Evolutionary conservation across 2,113 vertebrate genomes (phyloP).

Genomic region (Eudyptes chrysolophus): DNA sequence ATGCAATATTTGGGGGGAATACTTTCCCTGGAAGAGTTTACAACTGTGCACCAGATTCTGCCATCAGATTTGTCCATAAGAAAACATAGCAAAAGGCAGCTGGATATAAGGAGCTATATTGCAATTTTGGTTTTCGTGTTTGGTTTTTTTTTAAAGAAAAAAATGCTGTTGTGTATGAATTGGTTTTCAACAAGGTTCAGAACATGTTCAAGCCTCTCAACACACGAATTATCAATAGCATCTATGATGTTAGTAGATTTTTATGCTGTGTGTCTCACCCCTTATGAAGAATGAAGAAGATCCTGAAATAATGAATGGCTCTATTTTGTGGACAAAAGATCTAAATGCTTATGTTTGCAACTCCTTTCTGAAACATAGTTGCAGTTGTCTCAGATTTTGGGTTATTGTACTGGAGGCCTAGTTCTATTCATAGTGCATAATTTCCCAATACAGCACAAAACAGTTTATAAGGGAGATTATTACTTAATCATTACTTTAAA

Average conservation of each 20-base stretch:
- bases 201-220: not conserved
- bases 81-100: not conserved
- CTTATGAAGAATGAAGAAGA: not conserved
- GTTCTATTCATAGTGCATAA: not conserved
- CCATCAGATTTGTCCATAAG: not conserved
- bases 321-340: not conserved
- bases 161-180: accelerated
- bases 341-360: not conserved
- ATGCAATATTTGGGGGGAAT: not conserved
- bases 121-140: not conserved
- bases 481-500: not conserved
- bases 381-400: not conserved
- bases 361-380: not conserved
- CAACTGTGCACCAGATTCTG: not conserved
- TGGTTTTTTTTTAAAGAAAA: not conserved
- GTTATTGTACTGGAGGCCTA: not conserved
- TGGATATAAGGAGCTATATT: not conserved
- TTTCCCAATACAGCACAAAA: not conserved
- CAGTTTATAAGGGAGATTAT: not conserved
- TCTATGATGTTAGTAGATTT: not conserved
- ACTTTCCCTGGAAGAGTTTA: not conserved
- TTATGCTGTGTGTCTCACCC: not conserved
- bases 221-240: not conserved
- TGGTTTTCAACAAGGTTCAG: not conserved
- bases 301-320: not conserved